Conservation (phyloP, 2,113 vertebrate species). For the Muscicapa adusta region DNA sequence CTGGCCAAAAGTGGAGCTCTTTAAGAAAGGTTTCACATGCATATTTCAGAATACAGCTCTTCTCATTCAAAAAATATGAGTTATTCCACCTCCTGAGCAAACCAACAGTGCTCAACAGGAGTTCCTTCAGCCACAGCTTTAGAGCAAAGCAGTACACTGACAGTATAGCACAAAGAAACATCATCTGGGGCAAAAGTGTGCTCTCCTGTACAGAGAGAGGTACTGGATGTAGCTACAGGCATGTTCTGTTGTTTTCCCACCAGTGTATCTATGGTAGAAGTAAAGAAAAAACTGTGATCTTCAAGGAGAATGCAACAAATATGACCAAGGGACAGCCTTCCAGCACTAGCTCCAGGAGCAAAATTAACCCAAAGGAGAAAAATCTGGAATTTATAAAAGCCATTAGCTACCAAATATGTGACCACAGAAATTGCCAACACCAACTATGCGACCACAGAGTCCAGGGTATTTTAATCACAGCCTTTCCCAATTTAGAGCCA, state of each 20-base stretch:
- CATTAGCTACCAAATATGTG: slow-evolving; percentile 50
- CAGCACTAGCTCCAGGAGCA: not conserved
- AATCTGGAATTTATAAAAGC: slow-evolving; percentile 53
- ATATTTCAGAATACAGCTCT: not conserved
- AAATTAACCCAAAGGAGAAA: slow-evolving; percentile 7
- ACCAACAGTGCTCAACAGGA: not conserved
- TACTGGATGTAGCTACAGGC: not conserved
- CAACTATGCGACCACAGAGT: slow-evolving; percentile 5
- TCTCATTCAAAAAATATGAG: not conserved
- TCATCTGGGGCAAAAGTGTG: not conserved
- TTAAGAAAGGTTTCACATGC: not conserved
- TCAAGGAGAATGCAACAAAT: not conserved
- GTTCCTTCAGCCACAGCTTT: not conserved
- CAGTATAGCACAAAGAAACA: not conserved
- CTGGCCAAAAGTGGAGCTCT: not conserved
- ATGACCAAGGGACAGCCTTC: not conserved
- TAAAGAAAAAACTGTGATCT: not conserved
- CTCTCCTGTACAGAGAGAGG: not conserved
- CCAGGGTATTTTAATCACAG: slow-evolving; percentile 16
- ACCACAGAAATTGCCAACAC: slow-evolving; percentile 54
- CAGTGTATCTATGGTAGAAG: not conserved
- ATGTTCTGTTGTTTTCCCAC: not conserved
- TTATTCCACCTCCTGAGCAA: not conserved
- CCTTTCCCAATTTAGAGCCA: slow-evolving; percentile 3
- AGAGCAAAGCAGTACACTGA: not conserved